Base-by-base conservation (phyloP, 2,113 vertebrate species). In the Phodopus roborovskii region DNA sequence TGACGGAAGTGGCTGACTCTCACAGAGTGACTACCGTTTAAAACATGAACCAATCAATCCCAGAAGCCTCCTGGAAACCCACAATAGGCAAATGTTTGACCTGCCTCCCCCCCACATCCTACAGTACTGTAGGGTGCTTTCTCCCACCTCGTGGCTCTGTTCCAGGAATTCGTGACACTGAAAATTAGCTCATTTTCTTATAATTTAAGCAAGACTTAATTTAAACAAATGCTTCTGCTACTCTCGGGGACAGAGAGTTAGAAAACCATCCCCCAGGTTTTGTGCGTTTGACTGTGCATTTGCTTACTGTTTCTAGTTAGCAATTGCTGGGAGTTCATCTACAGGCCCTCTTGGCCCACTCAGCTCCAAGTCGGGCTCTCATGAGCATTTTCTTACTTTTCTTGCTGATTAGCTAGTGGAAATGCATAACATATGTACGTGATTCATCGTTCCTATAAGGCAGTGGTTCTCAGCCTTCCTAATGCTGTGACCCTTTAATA, bases 121-220 rank as follows among this genome's bases (percentile, higher is more conserved):
- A 33, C n/a, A 16, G n/a, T 28, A 16, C 58, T 36, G 75, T 28
- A 0, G 75, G 68, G 45, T 17, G 17, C 2, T 17, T 68, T 73
- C 68, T 53, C 82, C 96, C 62, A 90, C 88, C 95, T 70, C 94
- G 0, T 42, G 95, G 96, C 96, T 92, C 82, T 42, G 12, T 60
- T 92, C 91, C 97, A 96, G 83, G 95, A 92, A 90, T 91, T 82
- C 95, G 42, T 92, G 91, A 95, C 82, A 33, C 33, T 94, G 77
- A 50, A 74, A 96, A 97, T 96, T 83, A 96, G 89, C 93, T 94
- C 58, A 36, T 89, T 68, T 94, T 93, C 95, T 94, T 97, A 84
- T 84, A 95, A 96, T 96, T 95, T 95, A 95, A 97, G 82, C 91
- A 97, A 95, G 95, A 96, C 77, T 89, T 96, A 88, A 94, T 93